Evolutionary conservation across 2,888 invertebrate genomes (phyloP).

Genomic region (Erebia palarica): DNA sequence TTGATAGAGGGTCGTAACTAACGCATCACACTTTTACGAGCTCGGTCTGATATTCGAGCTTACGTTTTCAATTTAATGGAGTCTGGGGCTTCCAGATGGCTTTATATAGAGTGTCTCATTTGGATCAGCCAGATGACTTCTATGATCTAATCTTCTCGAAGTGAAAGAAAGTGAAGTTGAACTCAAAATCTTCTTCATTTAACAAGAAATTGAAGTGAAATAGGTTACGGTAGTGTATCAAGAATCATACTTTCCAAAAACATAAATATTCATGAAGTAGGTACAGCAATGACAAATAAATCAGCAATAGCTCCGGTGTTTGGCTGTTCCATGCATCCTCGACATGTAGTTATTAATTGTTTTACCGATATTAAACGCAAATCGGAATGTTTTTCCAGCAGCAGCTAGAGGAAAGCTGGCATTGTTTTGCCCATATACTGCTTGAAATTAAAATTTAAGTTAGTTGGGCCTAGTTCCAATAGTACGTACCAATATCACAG

Average conservation of each 20-base stretch:
- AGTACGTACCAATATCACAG: background rate
- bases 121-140: background rate
- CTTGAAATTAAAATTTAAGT: slow-evolving; percentile 7
- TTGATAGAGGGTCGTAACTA: slow-evolving; percentile 19
- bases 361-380: slow-evolving; percentile 20
- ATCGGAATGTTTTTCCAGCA: background rate
- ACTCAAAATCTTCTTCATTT: no score
- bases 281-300: slow-evolving; percentile 13
- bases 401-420: background rate
- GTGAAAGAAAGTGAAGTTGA: no score
- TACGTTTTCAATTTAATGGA: slow-evolving; percentile 20
- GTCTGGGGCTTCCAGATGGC: background rate
- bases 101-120: slow-evolving; percentile 6
- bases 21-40: slow-evolving; percentile 17
- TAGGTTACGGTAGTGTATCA: background rate
- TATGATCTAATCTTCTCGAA: no score
- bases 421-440: background rate
- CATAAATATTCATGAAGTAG: slow-evolving; percentile 8
- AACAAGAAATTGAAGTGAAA: background rate
- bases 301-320: slow-evolving; percentile 5
- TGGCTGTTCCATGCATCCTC: background rate
- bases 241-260: background rate
- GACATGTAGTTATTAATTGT: slow-evolving; percentile 1
- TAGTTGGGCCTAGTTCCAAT: background rate
- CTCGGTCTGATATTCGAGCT: slow-evolving; percentile 18